Conservation (phyloP, 1,140 invertebrate species). For the Procambarus clarkii region DNA sequence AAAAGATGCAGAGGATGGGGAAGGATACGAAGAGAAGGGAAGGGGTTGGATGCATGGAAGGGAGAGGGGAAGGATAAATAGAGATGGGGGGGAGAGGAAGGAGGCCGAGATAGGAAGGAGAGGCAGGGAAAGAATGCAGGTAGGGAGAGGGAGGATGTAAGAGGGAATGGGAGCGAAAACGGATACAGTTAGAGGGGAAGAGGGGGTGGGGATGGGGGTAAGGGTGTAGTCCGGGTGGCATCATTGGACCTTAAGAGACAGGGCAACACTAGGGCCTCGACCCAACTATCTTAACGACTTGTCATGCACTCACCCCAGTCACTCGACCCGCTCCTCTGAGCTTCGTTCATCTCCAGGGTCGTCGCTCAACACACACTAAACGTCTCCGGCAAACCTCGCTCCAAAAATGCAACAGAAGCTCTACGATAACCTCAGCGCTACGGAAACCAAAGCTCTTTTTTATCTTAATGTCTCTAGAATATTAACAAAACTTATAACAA, state of each 20-base stretch:
- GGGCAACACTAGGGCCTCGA: constrained; percentile 12
- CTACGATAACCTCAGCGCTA: no score
- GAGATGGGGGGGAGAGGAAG: neutral
- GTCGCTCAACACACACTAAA: no score
- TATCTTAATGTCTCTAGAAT: no score
- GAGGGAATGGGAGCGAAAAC: neutral
- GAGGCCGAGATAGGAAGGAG: neutral
- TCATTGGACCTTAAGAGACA: constrained; percentile 34
- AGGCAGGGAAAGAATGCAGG: neutral
- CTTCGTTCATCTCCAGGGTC: neutral
- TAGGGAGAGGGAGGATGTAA: neutral
- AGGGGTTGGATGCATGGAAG: neutral
- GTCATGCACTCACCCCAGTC: constrained; percentile 53
- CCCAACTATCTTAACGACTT: constrained; percentile 54
- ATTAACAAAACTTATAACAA: no score
- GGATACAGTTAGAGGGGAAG: constrained; percentile 2
- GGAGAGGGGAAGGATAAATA: neutral
- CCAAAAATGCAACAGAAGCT: no score
- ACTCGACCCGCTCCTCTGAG: neutral
- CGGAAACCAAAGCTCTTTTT: no score
- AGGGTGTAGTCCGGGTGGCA: neutral
- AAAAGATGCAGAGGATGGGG: neutral
- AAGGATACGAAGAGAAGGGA: neutral
- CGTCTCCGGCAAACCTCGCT: no score
- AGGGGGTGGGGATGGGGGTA: neutral